phyloP scores from a whole-genome alignment of 2,888 invertebrate species.

The Acrobasis repandana region DNA sequence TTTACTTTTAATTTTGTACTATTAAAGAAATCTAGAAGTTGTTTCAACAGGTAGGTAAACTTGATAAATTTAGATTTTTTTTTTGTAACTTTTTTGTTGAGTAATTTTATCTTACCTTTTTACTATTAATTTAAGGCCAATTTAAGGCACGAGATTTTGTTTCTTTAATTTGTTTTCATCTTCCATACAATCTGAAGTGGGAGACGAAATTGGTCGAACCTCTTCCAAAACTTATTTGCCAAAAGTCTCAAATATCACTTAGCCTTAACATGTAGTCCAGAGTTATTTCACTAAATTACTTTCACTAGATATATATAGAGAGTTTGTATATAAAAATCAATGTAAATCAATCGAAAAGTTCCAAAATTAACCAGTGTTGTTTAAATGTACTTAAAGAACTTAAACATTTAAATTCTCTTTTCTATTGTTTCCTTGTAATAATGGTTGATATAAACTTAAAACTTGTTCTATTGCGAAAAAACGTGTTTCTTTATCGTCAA shows the following conservation, averaged over 20 bases:
- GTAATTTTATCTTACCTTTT: constrained; percentile 79
- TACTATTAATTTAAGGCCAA: constrained; percentile 82
- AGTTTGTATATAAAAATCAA: constrained; percentile 80
- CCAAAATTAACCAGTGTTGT: constrained; percentile 83
- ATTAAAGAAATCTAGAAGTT: constrained; percentile 80
- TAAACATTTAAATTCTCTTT: constrained; percentile 79
- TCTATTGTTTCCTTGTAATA: constrained; percentile 82
- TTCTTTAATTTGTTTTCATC: constrained; percentile 66
- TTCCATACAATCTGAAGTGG: constrained; percentile 68
- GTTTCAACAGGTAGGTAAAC: constrained; percentile 79
- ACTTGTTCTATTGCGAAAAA: constrained; percentile 85
- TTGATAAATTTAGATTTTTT: constrained; percentile 74
- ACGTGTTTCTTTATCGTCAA: constrained; percentile 84
- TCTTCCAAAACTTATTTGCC: constrained; percentile 71
- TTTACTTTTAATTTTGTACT: constrained; percentile 81
- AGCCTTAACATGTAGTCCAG: constrained; percentile 76
- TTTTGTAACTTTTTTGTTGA: constrained; percentile 62
- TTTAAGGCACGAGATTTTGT: constrained; percentile 80
- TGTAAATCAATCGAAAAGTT: constrained; percentile 76
- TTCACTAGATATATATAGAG: constrained; percentile 78
- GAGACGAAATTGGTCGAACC: constrained; percentile 78
- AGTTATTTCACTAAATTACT: constrained; percentile 77
- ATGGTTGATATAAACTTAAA: constrained; percentile 84
- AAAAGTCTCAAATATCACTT: constrained; percentile 78
- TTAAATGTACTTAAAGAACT: constrained; percentile 81